These are phyloP conservation scores for Cylindroiulus punctatus DNA, from an alignment of 2,888 invertebrate genomes.

Conservation along the genomic window DNA sequence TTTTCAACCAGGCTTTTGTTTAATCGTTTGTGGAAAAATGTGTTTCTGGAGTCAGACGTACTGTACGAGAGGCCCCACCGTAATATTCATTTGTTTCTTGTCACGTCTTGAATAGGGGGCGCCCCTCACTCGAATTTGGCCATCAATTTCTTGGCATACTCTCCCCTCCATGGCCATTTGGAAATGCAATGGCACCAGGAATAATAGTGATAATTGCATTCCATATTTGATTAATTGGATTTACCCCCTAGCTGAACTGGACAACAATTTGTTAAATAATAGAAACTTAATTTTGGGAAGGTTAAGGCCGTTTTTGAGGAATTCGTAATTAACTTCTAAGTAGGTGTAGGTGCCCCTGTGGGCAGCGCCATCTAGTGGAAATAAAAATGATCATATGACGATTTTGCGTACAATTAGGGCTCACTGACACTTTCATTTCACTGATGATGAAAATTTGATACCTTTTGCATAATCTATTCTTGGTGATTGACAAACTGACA, in stretches of 20 bases:
- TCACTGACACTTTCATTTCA: no score
- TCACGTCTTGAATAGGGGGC: slow-evolving; percentile 38
- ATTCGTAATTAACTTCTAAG: slow-evolving; percentile 40
- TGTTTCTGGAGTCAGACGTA: neutral
- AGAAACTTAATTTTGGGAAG: slow-evolving; percentile 47
- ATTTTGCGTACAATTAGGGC: no score
- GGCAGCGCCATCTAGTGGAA: slow-evolving; percentile 4
- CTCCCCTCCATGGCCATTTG: neutral
- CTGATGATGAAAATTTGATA: no score
- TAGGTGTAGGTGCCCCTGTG: slow-evolving; percentile 14
- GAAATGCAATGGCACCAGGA: neutral
- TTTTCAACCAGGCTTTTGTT: slow-evolving; percentile 2
- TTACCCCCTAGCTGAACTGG: neutral
- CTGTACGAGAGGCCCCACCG: neutral
- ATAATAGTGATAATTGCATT: slow-evolving; percentile 51
- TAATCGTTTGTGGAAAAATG: slow-evolving; percentile 25
- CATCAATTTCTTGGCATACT: slow-evolving; percentile 24
- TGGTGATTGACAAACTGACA: no score
- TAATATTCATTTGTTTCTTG: slow-evolving; percentile 45
- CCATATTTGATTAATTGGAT: slow-evolving; percentile 50
- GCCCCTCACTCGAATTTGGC: neutral
- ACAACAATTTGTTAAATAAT: slow-evolving; percentile 40
- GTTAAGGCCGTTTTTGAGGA: slow-evolving; percentile 42
- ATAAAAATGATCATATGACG: neutral
- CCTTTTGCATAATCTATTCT: no score